A percentile compares a stretch with the other conserved stretches of the same genome.
These are phyloP conservation scores for Laodelphax striatellus DNA, from an alignment of 1,140 invertebrate genomes.

Conservation along the genomic window DNA sequence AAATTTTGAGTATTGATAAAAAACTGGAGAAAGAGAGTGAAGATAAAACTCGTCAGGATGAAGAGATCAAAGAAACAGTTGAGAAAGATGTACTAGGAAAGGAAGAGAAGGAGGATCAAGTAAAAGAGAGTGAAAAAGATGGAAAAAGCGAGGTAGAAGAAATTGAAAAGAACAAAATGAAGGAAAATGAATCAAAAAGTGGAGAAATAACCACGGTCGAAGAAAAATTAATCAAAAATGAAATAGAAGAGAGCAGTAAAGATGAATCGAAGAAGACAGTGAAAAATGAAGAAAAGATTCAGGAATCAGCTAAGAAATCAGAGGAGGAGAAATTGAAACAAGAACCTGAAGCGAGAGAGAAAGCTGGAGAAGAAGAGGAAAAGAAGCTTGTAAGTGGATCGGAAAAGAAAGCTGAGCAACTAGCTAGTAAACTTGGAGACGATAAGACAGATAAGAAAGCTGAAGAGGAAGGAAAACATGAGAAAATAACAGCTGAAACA, in stretches of 20 bases:
- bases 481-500: too few species aligned
- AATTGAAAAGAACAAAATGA: background rate
- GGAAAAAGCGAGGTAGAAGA: background rate
- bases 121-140: background rate
- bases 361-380: background rate
- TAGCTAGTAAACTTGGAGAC: too few species aligned
- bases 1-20: constrained; percentile 2
- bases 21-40: background rate
- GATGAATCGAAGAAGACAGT: too few species aligned
- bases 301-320: too few species aligned
- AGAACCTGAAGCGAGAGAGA: background rate
- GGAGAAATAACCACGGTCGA: background rate
- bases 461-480: too few species aligned
- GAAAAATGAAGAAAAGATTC: too few species aligned
- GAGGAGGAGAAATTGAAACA: background rate
- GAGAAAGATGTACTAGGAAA: background rate
- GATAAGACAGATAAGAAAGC: too few species aligned
- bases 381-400: background rate
- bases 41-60: constrained; percentile 8
- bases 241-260: too few species aligned
- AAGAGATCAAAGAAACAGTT: constrained; percentile 5
- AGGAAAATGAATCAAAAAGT: background rate
- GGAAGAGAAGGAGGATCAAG: background rate
- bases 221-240: too few species aligned
- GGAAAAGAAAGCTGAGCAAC: too few species aligned